A percentile compares a stretch with the other conserved stretches of the same genome.
phyloP scores from a whole-genome alignment of 2,113 vertebrate species.

The Crypturellus undulatus region DNA sequence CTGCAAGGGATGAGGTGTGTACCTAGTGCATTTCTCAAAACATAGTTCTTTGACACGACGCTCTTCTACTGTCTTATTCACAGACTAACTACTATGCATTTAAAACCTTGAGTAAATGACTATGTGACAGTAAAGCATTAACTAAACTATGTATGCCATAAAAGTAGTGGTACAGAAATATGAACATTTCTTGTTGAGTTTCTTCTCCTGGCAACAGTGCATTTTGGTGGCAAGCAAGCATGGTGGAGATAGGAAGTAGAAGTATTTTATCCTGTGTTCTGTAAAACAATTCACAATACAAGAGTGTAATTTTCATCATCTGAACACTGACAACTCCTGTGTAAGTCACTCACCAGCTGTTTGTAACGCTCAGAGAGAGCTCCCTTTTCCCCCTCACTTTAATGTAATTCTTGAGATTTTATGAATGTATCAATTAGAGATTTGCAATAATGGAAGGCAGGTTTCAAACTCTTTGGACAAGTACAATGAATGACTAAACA shows the following conservation, averaged over 20 bases:
- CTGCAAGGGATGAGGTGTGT: neutral
- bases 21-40: neutral
- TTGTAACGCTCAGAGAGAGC: neutral
- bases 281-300: neutral
- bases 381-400: neutral
- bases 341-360: neutral
- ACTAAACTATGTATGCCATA: neutral
- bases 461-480: neutral
- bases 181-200: neutral
- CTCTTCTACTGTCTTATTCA: neutral
- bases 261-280: neutral
- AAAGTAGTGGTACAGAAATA: neutral
- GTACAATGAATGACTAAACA: neutral
- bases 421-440: conserved; percentile 1
- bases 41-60: neutral
- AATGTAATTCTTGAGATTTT: neutral
- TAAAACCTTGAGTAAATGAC: neutral
- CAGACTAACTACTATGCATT: neutral
- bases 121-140: neutral
- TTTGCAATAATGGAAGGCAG: conserved; percentile 10
- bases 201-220: neutral
- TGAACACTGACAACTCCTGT: neutral
- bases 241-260: conserved; percentile 2
- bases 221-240: neutral
- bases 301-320: neutral